These are phyloP conservation scores for Platygyra sinensis DNA, from an alignment of 64 coral and sea anemone species.

Conservation along the genomic window DNA sequence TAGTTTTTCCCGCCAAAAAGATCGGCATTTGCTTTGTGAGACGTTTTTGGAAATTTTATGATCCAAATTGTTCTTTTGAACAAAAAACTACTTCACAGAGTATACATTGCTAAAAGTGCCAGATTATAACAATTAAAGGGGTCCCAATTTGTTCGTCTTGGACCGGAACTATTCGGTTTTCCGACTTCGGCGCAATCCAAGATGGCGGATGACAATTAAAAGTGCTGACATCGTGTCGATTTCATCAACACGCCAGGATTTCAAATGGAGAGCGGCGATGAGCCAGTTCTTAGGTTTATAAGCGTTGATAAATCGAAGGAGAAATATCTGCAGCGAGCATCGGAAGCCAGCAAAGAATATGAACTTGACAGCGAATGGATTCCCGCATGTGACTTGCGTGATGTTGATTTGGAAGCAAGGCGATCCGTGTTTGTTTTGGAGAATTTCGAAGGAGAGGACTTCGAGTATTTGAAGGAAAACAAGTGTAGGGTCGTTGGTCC, in stretches of 20 bases:
- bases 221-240: slow-evolving; percentile 8
- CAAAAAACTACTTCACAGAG: neutral
- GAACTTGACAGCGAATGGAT: slow-evolving; percentile 72
- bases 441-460: slow-evolving; percentile 72
- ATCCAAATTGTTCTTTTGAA: neutral
- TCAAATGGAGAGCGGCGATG: slow-evolving; percentile 28
- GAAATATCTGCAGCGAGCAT: slow-evolving; percentile 47
- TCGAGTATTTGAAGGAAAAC: slow-evolving; percentile 70
- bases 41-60: neutral
- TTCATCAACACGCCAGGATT: neutral
- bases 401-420: slow-evolving; percentile 39
- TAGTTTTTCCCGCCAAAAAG: slow-evolving; percentile 65
- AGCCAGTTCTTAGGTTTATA: slow-evolving; percentile 72
- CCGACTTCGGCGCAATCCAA: slow-evolving; percentile 39
- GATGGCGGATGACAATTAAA: slow-evolving; percentile 43
- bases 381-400: slow-evolving; percentile 40
- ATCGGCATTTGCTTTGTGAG: neutral
- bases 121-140: neutral
- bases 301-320: slow-evolving; percentile 52
- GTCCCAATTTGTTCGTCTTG: neutral
- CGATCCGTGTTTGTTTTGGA: slow-evolving; percentile 70
- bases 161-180: neutral
- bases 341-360: slow-evolving; percentile 54
- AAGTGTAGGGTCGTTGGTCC: slow-evolving; percentile 85
- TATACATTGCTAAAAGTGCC: neutral